Percentiles rank a stretch among this genome's conserved stretches.
These are phyloP conservation scores for Pammene fasciana DNA, from an alignment of 2,888 invertebrate species.

Conservation along the genomic window DNA sequence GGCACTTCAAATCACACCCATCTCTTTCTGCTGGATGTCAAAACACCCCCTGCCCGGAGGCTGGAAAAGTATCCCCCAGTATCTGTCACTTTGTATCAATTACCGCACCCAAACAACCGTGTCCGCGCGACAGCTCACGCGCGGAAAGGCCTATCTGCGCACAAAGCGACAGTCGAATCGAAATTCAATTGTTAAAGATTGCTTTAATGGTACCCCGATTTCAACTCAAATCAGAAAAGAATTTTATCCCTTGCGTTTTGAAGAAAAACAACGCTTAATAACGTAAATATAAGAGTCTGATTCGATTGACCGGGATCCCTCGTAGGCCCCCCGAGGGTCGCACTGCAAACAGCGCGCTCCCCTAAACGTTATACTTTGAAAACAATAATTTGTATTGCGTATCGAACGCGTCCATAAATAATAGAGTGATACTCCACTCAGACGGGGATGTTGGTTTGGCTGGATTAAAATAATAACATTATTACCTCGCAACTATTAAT, in stretches of 20 bases:
- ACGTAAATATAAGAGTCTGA: conserved; percentile 61
- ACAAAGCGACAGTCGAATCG: conserved; percentile 69
- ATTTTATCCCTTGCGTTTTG: conserved; percentile 55
- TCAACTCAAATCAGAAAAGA: conserved; percentile 64
- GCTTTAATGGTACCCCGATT: conserved; percentile 74
- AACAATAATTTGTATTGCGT: conserved; percentile 84
- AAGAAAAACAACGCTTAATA: conserved; percentile 64
- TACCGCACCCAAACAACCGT: conserved; percentile 82
- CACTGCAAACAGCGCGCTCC: conserved; percentile 79
- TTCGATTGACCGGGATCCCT: conserved; percentile 53
- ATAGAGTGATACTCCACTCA: conserved; percentile 80
- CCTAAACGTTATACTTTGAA: conserved; percentile 84
- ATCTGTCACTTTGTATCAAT: conserved; percentile 83
- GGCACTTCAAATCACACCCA: conserved; percentile 84
- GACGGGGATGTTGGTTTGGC: conserved; percentile 57
- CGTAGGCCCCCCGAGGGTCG: conserved; percentile 73
- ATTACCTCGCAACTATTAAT: conserved; percentile 37
- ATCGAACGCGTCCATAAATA: conserved; percentile 83
- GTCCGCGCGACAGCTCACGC: conserved; percentile 49
- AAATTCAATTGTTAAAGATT: conserved; percentile 82
- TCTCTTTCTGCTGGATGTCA: conserved; percentile 80
- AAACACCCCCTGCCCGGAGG: conserved; percentile 78
- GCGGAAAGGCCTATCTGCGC: conserved; percentile 73
- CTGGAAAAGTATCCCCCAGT: conserved; percentile 75
- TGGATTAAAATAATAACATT: conserved; percentile 57